Base-by-base conservation (phyloP, 2,797 vertebrate genomes). In the Neopelma chrysocephalum region DNA sequence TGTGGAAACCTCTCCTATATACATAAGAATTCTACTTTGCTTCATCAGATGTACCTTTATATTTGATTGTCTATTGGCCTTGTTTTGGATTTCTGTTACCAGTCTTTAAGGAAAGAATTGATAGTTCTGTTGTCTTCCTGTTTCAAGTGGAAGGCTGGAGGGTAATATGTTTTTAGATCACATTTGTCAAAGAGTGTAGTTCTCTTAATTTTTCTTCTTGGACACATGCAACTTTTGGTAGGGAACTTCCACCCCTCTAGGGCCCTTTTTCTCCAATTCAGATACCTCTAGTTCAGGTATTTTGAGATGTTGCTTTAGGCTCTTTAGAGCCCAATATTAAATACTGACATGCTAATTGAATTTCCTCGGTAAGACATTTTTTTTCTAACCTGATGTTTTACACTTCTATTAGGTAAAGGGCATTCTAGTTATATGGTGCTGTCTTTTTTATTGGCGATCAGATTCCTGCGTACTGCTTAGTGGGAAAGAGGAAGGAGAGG, bases 151-250 rank as follows among this genome's bases (percentile, higher is more conserved):
- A 32, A 69, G 22, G 12, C 7, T 56, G 19, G 23, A 17, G 4
- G 15, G 15, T 17, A n/a, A 48, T 70, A 26, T 29, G 18, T 38
- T 66, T 31, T 70, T 54, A 7, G 2, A 29, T 75, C 18, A 50
- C 20, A 29, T 75, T 91, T 93, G 15, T 69, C 12, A 4, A 31
- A 53, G 22, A 43, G 16, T 70, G 25, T 54, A 26, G 40, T 82
- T 68, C 2, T 73, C n/a, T 61, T 78, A 1, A 13, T 48, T 88
- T 89, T 82, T 62, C 12, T 43, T 72, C 6, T 65, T 75, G 22
- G 32, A 48, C 1, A 6, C 0, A 0, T 54, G 48, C 16, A 58
- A 0, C 9, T 20, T 54, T 78, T 82, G 43, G 14, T 73, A 72
- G 36, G 20, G 26, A 82, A 10, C 15, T 58, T 81, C 13, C 10